These are phyloP conservation scores for Acromyrmex heyeri DNA, from an alignment of 1,140 invertebrate genomes.

Conservation along the genomic window DNA sequence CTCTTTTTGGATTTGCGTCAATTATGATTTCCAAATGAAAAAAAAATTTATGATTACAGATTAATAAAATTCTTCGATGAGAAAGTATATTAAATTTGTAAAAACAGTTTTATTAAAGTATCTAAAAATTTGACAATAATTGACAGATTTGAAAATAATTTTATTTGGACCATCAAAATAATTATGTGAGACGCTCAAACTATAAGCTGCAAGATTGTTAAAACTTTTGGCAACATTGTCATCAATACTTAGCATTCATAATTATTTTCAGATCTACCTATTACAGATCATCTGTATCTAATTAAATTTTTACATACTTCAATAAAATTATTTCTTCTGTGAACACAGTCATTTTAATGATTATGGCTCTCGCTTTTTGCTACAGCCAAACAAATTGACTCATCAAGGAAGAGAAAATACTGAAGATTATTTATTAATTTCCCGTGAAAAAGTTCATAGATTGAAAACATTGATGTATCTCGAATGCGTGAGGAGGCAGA, in stretches of 20 bases:
- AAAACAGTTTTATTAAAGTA: no score
- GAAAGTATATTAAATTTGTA: neutral
- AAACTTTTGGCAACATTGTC: no score
- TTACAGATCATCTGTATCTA: no score
- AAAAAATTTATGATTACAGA: neutral
- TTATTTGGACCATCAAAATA: no score
- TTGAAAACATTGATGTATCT: neutral
- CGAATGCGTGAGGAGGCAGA: conserved; percentile 7
- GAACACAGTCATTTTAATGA: neutral
- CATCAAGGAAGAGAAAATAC: neutral
- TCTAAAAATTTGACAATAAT: no score
- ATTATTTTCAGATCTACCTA: no score
- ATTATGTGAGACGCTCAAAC: no score
- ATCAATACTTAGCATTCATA: no score
- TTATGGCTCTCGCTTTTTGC: neutral
- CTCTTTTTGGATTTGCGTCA: conserved; percentile 28
- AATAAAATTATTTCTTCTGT: no score
- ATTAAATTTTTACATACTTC: no score
- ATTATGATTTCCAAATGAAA: neutral
- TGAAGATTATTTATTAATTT: neutral
- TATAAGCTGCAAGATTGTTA: no score
- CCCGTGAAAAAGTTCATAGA: neutral
- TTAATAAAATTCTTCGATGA: neutral
- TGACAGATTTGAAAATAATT: no score
- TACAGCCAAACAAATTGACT: neutral